Base-by-base conservation (phyloP, 2,797 vertebrate genomes). In the Poeciliopsis presidionis region DNA sequence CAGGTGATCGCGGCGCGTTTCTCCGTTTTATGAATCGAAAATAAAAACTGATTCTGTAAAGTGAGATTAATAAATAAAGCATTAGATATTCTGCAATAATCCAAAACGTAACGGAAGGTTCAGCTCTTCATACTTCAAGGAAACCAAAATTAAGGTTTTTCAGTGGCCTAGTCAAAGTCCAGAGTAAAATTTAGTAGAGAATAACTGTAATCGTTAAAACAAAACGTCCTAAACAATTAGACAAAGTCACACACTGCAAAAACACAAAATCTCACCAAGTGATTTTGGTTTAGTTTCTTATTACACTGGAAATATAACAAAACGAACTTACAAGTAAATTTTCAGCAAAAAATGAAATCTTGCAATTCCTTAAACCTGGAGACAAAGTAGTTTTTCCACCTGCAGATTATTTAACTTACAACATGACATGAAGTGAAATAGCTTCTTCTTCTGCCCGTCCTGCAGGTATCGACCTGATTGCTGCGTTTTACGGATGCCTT, bases 391-490 rank as follows among this genome's bases (percentile, higher is more conserved):
- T 22, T 51, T 51, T 51, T 47, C 49, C 20, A 51, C 49, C 20
- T 7, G 49, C 49, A 22, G 20, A 53, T 22, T 8, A 22, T 53
- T 53, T 53, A 2, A 25, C 20, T 25, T 22, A 53, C 3, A 7
- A 51, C 49, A 51, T 6, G 0, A 20, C 18, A 5, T 46, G 1
- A 49, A 51, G 49, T 53, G 3, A 53, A 53, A 25, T 53, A 51
- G 8, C 61, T 51, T 46, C 8, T 22, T 7, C 25, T 6, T 46
- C 7, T n/a, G 5, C 20, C 4, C 39, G 5, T 18, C 25, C 69
- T 46, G 16, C 92, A 99, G 98, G 98, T 72, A 98, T 99, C 63
- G 98, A 99, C 95, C 96, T 99, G 90, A 98, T 99, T 0, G 97
- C 98, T 0, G 98, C 98, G 0, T 99, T 99, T 88, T 99, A 99